A percentile compares a stretch with the other conserved stretches of the same genome.
Evolutionary conservation across 2,113 vertebrate species (phyloP).

Genomic region (Toxotes jaculatrix): DNA sequence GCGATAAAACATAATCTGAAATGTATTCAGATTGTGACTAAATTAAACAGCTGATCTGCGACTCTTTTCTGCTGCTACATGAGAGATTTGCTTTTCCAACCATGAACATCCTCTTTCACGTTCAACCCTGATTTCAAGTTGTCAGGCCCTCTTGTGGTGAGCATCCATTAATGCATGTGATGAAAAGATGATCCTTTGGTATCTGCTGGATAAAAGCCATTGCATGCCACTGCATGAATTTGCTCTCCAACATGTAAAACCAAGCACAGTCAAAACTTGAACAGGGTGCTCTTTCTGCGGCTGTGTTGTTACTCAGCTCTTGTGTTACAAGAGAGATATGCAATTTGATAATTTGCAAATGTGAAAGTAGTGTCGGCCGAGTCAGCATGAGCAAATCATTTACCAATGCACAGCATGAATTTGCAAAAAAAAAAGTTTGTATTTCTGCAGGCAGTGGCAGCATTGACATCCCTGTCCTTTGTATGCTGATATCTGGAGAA

Average conservation of each 20-base stretch:
- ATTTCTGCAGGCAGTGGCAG: constrained; percentile 84
- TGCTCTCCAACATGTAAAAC: constrained; percentile 36
- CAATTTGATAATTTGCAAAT: not conserved
- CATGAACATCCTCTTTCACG: not conserved
- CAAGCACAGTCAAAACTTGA: constrained; percentile 28
- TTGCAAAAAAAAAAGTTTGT: not conserved
- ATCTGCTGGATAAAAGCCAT: constrained; percentile 17
- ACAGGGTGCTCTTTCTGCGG: not conserved
- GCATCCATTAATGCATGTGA: not conserved
- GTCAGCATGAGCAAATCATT: not conserved
- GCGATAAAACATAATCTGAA: not conserved
- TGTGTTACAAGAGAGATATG: not conserved
- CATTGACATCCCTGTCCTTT: constrained; percentile 93
- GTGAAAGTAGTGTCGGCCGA: not conserved
- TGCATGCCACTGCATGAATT: constrained; percentile 43
- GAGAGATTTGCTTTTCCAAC: not conserved
- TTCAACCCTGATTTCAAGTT: not conserved
- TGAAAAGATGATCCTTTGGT: not conserved
- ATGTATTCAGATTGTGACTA: not conserved
- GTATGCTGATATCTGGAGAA: constrained; percentile 89
- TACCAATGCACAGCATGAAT: not conserved
- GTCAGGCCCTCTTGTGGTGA: constrained; percentile 1
- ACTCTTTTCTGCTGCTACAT: not conserved
- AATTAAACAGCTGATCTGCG: not conserved
- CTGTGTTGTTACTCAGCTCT: not conserved